Conservation (phyloP, 2,888 invertebrate species). For the Agrochola lota region DNA sequence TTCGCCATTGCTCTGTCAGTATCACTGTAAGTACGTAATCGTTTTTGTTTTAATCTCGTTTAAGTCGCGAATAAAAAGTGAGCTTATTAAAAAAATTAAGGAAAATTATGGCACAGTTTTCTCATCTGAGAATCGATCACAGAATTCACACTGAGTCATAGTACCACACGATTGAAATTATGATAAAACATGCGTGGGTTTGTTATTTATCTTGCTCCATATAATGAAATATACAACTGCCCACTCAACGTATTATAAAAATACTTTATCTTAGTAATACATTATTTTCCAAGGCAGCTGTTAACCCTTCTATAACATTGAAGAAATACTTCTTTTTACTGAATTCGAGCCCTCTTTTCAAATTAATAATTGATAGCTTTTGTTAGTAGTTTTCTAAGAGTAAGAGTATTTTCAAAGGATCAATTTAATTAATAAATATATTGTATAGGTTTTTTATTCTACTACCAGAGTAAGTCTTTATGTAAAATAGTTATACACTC, state of each 20-base stretch:
- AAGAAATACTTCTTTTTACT: conserved; percentile 22
- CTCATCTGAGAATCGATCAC: not conserved
- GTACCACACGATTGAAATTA: no score
- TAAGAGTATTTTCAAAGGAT: not conserved
- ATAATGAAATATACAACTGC: conserved; percentile 17
- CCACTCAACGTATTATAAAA: not conserved
- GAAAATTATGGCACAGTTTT: not conserved
- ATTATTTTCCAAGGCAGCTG: conserved; percentile 17
- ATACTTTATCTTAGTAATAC: not conserved
- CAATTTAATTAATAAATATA: not conserved
- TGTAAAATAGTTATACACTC: no score
- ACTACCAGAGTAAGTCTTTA: not conserved
- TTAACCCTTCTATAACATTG: conserved; percentile 24
- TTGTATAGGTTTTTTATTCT: not conserved
- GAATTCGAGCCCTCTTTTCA: not conserved
- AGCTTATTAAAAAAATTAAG: no score
- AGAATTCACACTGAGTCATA: not conserved
- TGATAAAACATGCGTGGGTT: not conserved
- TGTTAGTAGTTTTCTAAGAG: not conserved
- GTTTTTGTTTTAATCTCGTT: no score
- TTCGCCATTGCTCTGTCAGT: no score
- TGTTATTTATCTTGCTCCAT: not conserved
- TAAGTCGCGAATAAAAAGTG: no score
- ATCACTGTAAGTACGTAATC: no score
- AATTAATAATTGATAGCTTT: conserved; percentile 8